These are phyloP conservation scores for Menidia menidia DNA, from an alignment of 2,797 vertebrate species.

Conservation along the genomic window DNA sequence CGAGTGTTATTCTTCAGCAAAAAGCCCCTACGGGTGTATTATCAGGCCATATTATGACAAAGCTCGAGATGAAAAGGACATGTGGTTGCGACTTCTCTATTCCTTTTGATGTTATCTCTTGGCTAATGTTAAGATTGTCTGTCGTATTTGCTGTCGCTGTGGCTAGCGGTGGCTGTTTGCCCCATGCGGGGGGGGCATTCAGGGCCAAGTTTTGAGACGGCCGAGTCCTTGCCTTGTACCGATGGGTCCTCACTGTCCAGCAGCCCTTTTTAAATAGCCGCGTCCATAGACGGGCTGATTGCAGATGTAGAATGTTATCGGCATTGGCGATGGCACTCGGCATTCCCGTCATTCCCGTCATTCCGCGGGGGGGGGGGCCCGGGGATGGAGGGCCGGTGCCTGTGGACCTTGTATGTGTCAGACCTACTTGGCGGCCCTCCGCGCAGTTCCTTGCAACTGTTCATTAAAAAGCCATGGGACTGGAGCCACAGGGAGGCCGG, in stretches of 20 bases:
- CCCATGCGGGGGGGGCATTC: slow-evolving; percentile 49
- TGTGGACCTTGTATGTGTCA: slow-evolving; percentile 71
- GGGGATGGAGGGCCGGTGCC: slow-evolving; percentile 50
- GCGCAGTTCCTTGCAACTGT: slow-evolving; percentile 93
- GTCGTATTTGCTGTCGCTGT: not conserved
- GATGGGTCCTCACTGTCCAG: slow-evolving; percentile 83
- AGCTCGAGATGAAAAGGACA: slow-evolving; percentile 6
- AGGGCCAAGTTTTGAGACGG: slow-evolving; percentile 71
- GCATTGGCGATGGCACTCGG: slow-evolving; percentile 70
- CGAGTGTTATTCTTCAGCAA: slow-evolving; percentile 12
- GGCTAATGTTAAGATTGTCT: no score
- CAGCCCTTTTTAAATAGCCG: slow-evolving; percentile 57
- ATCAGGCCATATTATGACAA: slow-evolving; percentile 3
- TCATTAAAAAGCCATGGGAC: slow-evolving; percentile 96
- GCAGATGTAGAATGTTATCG: slow-evolving; percentile 67
- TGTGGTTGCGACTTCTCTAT: not conserved
- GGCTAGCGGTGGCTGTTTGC: slow-evolving; percentile 54
- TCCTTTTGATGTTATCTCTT: no score
- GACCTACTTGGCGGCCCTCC: slow-evolving; percentile 77
- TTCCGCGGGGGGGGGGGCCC: slow-evolving; percentile 53
- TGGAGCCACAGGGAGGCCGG: slow-evolving; percentile 90
- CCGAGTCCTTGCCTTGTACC: slow-evolving; percentile 80
- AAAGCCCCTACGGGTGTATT: slow-evolving; percentile 29
- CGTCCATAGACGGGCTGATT: slow-evolving; percentile 63
- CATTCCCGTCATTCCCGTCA: slow-evolving; percentile 78